Evolutionary conservation across 2,888 invertebrate species (phyloP), one percentile per base, ranked within the genome.

Genomic region (Cremastobaeus sp.): DNA sequence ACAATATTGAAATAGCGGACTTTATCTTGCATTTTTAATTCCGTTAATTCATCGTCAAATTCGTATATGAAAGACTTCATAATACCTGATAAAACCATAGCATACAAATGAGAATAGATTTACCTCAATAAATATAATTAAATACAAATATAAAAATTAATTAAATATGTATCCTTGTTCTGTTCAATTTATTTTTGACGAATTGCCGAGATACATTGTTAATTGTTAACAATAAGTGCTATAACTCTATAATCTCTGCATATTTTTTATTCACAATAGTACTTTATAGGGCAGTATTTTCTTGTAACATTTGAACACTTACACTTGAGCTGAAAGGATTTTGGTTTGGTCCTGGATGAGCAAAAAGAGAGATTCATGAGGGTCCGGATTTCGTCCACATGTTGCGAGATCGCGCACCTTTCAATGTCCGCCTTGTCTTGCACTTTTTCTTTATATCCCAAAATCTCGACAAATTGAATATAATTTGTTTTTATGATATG

Each of bases 301-400:
- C 47, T 69, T 52, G 57, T n/a, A n/a, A n/a, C n/a, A n/a, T n/a
- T 64, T 64, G 59, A 48, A 59, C 59, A 69, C 64, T 57, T 59
- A 60, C 74, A 69, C 69, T 69, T 47, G 59, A 18, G 54, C 52
- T 71, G 71, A 71, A 68, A 71, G 75, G 75, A 75, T 71, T 68
- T 68, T 15, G 71, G 75, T 75, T 71, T 68, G 55, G 52, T 55
- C 47, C 50, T 35, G 14, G 11, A 21, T 14, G 59, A 14, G 15
- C 37, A 72, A 47, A 75, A 64, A 71, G 32, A 32, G 45, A 66
- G 60, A 71, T 70, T 66, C 74, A 64, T 28, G 74, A 60, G 54
- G 39, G 28, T 6, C 30, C 25, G 52, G 55, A 60, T 66, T 55
- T 45, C 37, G 41, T 48, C 41, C 59, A 74, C 59, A 54, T 59